Conservation (phyloP, 2,888 invertebrate genomes). For the Pocota personata region DNA sequence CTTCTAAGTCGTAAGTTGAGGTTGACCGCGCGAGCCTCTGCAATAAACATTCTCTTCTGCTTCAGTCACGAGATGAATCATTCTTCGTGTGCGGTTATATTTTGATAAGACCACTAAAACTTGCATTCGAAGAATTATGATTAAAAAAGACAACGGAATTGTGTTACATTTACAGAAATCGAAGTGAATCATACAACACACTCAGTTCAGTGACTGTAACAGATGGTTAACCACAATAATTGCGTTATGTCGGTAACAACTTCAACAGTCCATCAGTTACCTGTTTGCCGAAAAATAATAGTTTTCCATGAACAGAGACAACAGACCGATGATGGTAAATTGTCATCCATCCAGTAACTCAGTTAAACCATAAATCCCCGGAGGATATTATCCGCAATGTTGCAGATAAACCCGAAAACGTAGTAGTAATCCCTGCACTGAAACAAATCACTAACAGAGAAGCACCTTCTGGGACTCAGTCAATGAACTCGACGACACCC, state of each 20-base stretch:
- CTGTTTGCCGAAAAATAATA: not conserved
- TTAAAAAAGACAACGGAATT: conserved; percentile 40
- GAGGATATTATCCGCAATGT: conserved; percentile 42
- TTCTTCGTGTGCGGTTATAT: not conserved
- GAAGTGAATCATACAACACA: conserved; percentile 24
- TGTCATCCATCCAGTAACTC: conserved; percentile 52
- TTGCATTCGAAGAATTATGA: conserved; percentile 13
- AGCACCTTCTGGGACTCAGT: conserved; percentile 34
- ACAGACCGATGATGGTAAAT: conserved; percentile 26
- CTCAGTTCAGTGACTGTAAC: conserved; percentile 3
- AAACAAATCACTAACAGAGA: conserved; percentile 53
- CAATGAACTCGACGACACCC: conserved; percentile 57
- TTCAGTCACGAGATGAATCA: conserved; percentile 29
- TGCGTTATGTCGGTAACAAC: not conserved
- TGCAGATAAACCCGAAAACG: conserved; percentile 35
- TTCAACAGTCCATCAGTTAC: not conserved
- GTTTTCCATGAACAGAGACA: conserved; percentile 19
- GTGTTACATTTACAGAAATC: conserved; percentile 11
- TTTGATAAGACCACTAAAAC: conserved; percentile 30
- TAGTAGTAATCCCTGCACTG: conserved; percentile 28
- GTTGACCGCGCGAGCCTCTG: conserved; percentile 10
- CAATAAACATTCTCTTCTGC: not conserved
- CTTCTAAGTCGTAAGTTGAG: not conserved
- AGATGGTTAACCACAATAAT: not conserved
- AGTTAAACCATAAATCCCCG: conserved; percentile 29